Evolutionary conservation across 2,797 vertebrate species (phyloP).

Genomic region (Bradypodion pumilum): DNA sequence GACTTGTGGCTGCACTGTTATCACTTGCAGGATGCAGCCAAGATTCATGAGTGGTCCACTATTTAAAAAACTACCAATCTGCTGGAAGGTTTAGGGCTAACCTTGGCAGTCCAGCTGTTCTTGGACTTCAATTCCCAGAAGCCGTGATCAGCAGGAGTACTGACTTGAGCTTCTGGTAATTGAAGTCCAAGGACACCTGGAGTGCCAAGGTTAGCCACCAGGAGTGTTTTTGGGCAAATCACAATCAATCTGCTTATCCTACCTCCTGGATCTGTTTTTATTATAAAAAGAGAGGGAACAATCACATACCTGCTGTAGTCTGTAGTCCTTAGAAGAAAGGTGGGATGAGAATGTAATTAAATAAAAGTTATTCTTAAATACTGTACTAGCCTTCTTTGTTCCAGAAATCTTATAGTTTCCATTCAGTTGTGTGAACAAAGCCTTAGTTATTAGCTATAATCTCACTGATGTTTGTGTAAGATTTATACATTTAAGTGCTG

Average conservation of each 20-base stretch:
- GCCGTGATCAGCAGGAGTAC: too few relatives aligned
- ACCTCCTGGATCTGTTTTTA: background rate
- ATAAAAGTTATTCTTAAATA: background rate
- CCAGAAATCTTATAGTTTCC: background rate
- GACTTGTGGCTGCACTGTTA: too few relatives aligned
- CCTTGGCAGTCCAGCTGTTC: too few relatives aligned
- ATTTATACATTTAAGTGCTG: too few relatives aligned
- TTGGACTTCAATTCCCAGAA: too few relatives aligned
- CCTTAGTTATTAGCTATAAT: background rate
- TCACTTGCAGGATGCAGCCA: background rate
- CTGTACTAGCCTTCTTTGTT: background rate
- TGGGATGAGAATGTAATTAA: background rate
- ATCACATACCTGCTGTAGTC: background rate
- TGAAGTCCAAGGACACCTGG: too few relatives aligned
- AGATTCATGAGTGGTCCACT: background rate
- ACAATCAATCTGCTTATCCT: background rate
- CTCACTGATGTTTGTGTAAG: too few relatives aligned
- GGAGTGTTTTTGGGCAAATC: background rate
- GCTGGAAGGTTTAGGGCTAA: background rate
- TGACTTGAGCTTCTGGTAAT: too few relatives aligned
- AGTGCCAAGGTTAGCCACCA: too few relatives aligned
- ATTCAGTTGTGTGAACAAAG: background rate
- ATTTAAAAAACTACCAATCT: background rate
- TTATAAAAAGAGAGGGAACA: background rate
- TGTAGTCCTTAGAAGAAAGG: background rate